Conservation (phyloP, 1,140 invertebrate genomes). For the Meteorus sp. region DNA sequence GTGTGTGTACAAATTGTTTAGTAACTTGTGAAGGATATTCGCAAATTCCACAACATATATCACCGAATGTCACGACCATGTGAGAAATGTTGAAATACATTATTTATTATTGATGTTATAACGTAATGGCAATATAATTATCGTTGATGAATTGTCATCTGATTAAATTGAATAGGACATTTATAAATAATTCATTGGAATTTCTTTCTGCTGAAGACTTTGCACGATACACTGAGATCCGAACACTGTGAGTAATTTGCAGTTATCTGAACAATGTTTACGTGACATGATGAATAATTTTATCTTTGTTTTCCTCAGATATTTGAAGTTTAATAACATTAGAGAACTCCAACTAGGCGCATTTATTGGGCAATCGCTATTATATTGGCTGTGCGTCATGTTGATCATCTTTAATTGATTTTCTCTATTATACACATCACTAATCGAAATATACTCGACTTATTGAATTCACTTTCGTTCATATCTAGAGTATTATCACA, state of each 20-base stretch:
- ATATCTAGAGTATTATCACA: conserved; percentile 52
- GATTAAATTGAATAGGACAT: conserved; percentile 33
- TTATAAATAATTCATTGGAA: conserved; percentile 38
- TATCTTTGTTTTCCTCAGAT: conserved; percentile 33
- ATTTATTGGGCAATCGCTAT: conserved; percentile 38
- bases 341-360: conserved; percentile 31
- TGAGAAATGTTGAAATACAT: conserved; percentile 26
- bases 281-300: neutral
- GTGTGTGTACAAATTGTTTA: conserved; percentile 36
- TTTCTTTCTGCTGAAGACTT: conserved; percentile 32
- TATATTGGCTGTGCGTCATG: conserved; percentile 45
- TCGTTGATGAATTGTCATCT: too few relatives aligned
- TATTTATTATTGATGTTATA: neutral
- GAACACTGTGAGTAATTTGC: conserved; percentile 49
- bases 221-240: conserved; percentile 34
- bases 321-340: conserved; percentile 40
- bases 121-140: neutral
- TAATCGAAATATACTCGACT: conserved; percentile 11
- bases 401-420: neutral
- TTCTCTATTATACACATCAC: conserved; percentile 32
- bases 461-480: conserved; percentile 23
- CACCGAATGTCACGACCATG: conserved; percentile 37
- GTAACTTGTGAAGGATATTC: conserved; percentile 37
- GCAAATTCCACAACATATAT: conserved; percentile 40
- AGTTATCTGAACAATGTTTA: too few relatives aligned